Evolutionary conservation across 1,140 invertebrate genomes (phyloP), one percentile per base, ranked within the genome.

Genomic region (Drosophila sp.): DNA sequence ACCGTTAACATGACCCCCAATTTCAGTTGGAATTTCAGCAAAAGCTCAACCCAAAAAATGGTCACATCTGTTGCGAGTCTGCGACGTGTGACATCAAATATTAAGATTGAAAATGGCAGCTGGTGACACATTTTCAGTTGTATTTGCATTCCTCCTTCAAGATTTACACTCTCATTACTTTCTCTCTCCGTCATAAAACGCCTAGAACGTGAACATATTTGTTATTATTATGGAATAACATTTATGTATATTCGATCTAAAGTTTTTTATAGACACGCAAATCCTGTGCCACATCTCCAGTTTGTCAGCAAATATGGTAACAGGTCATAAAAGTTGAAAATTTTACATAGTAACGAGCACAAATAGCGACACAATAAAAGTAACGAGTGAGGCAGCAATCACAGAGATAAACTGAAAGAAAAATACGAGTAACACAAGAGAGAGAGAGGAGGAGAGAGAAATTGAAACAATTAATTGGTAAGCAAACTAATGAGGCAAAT

Each of bases 81-180:
- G 76, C 73, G 80, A 62, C 63, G 62, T 80, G 61, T 67, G 61
- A 77, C 83, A 89, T 89, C 76, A 89, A 89, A 89, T 89, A 89
- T 89, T 89, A 89, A 89, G 80, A 89, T 83, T 89, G 80, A 56
- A 69, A 54, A 65, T 56, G 80, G 76, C 83, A 89, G 83, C 69
- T 89, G 83, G 66, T 78, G 69, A 72, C 83, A 77, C 58, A 57
- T 77, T 80, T 67, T 57, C 46, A 59, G 57, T 62, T 79, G 32
- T 61, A 64, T 51, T 79, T 72, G 38, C 54, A 14, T 41, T 48
- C 46, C 25, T 27, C n/a, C 46, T 48, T 4, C 45, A 27, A 41
- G 9, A 5, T 72, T 64, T 79, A 59, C 70, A 45, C 34, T 53
- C 38, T 27, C 21, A 11, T 46, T 38, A 54, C 41, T 16, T 40